These are phyloP conservation scores for Rafetus swinhoei DNA, from an alignment of 2,113 vertebrate species.

Conservation along the genomic window DNA sequence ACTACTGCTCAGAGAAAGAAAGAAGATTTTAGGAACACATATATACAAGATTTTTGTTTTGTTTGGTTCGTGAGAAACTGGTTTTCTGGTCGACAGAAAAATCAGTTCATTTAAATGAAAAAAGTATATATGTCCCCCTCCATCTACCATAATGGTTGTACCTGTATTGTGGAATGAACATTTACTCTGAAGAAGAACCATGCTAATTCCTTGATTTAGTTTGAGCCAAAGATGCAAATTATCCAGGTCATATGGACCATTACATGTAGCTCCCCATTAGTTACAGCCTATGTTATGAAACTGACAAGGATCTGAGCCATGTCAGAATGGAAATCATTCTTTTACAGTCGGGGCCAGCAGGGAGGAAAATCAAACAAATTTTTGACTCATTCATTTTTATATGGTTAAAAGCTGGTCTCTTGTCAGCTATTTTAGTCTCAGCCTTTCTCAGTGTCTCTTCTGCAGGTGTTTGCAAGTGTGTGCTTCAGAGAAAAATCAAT, in stretches of 20 bases:
- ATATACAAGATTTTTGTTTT: not conserved
- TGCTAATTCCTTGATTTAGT: rapidly evolving
- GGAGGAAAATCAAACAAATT: not conserved
- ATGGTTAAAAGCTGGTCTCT: rapidly evolving
- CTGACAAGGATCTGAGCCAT: not conserved
- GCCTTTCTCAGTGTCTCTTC: not conserved
- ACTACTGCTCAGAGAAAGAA: not conserved
- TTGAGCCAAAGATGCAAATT: rapidly evolving
- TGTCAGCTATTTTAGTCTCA: not conserved
- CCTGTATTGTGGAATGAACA: not conserved
- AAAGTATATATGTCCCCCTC: not conserved
- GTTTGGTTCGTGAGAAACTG: not conserved
- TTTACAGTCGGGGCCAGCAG: not conserved
- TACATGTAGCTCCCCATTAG: rapidly evolving
- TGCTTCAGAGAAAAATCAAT: not conserved
- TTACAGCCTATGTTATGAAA: rapidly evolving
- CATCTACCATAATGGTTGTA: rapidly evolving
- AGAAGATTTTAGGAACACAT: not conserved
- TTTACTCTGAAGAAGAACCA: rapidly evolving
- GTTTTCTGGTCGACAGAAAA: not conserved
- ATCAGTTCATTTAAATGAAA: not conserved
- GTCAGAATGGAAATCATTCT: not conserved
- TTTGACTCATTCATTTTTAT: not conserved
- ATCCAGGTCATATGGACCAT: rapidly evolving
- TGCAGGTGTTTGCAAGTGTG: not conserved